Evolutionary conservation across 2,797 vertebrate genomes (phyloP).

Genomic region (Lindbergichthys nudifrons): DNA sequence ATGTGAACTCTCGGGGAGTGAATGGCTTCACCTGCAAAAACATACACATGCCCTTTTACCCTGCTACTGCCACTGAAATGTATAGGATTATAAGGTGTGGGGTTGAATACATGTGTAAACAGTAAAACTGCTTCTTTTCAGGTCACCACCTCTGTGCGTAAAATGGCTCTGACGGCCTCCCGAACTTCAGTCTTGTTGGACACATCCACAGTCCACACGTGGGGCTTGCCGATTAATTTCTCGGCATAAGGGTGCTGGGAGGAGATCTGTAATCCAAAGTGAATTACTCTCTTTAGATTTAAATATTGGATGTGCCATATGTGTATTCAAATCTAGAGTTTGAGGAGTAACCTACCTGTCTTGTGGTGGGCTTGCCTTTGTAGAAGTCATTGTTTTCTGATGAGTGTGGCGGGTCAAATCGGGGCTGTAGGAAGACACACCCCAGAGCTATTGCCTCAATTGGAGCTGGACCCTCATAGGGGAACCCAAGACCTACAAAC

Average conservation of each 20-base stretch:
- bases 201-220: conserved; percentile 81
- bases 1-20: conserved; percentile 79
- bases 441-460: conserved; percentile 81
- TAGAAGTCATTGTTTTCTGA: conserved; percentile 80
- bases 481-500: conserved; percentile 84
- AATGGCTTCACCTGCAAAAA: conserved; percentile 79
- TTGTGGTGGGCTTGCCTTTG: conserved; percentile 81
- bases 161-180: conserved; percentile 69
- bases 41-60: conserved; percentile 18
- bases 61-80: background rate
- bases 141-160: conserved; percentile 66
- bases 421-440: conserved; percentile 81
- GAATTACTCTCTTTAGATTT: background rate
- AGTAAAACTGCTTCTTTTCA: background rate
- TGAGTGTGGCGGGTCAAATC: conserved; percentile 76
- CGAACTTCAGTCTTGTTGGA: conserved; percentile 73
- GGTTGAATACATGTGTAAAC: background rate
- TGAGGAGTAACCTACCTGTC: conserved; percentile 63
- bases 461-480: conserved; percentile 83
- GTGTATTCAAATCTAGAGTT: background rate
- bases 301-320: background rate
- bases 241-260: conserved; percentile 84
- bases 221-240: conserved; percentile 76
- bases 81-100: background rate
- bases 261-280: conserved; percentile 66